Evolutionary conservation across 2,888 invertebrate genomes (phyloP), one percentile per base, ranked within the genome.

Genomic region (Pantelozetes paolii): DNA sequence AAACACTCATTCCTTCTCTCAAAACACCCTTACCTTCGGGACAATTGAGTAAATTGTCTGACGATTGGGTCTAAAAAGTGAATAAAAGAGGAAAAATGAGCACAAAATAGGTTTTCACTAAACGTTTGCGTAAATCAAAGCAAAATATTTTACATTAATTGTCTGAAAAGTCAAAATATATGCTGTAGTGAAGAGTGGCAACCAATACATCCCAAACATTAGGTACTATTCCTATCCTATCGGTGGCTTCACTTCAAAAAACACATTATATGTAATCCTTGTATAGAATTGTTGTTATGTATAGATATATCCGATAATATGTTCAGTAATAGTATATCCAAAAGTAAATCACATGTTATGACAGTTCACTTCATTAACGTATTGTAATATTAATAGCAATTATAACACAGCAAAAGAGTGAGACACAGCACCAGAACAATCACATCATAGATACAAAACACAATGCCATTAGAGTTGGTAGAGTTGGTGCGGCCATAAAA

Each of bases 21-120:
- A 11, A 42, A 42, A 15, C 2, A 15, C 11, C 28, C 73, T 73
- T 70, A 73, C 73, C 73, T 70, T 73, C 73, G 1, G 73, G 73
- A 69, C 73, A 73, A 48, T 73, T 67, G n/a, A 73, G 70, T 26
- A 73, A 42, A 73, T 73, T 73, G 42, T 73, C 70, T 28, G 73
- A 26, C n/a, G 64, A 36, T 64, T 36, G 64, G 20, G 18, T 18
- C 64, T 64, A 36, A 36, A 62, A 36, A 57, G n/a, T n/a, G n/a
- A n/a, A n/a, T n/a, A 57, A 23, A 57, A 50, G 6, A 50, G n/a
- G n/a, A 50, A 45, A 50, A 50, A 15, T 50, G 18, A 15, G n/a
- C 18, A 50, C 50, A 50, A 50, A 50, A n/a, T n/a, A 45, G n/a
- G 20, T 50, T 50, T 50, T 50, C 18, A n/a, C 20, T 8, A 50